Conservation (phyloP, 2,888 invertebrate genomes). For the Caenorhabditis sinica region DNA sequence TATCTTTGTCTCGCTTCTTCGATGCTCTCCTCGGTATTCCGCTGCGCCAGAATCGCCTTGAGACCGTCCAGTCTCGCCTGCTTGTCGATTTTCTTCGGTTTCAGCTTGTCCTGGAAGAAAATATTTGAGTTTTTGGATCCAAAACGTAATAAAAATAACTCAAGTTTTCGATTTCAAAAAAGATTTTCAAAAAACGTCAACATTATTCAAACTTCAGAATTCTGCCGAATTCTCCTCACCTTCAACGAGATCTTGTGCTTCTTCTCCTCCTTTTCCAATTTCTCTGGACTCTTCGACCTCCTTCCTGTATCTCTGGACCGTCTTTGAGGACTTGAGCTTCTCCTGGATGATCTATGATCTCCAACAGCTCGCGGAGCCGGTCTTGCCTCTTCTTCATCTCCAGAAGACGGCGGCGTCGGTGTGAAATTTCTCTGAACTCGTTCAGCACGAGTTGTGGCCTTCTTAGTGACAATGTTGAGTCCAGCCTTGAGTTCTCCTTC, state of each 20-base stretch:
- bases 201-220: no score
- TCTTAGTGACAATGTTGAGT: constrained; percentile 65
- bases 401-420: constrained; percentile 71
- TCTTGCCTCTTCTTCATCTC: constrained; percentile 66
- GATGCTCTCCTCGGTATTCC: constrained; percentile 73
- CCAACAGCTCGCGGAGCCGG: constrained; percentile 6
- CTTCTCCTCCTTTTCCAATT: constrained; percentile 38
- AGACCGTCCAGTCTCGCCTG: constrained; percentile 63
- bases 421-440: constrained; percentile 71
- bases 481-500: constrained; percentile 75
- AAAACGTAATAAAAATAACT: no score
- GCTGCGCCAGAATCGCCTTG: constrained; percentile 72
- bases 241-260: constrained; percentile 30
- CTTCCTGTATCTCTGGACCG: constrained; percentile 26
- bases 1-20: constrained; percentile 68
- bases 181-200: no score
- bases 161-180: no score
- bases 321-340: constrained; percentile 28
- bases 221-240: no score
- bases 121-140: no score
- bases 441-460: constrained; percentile 67
- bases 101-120: constrained; percentile 44
- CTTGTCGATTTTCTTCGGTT: constrained; percentile 63
- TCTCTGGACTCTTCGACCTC: background rate
- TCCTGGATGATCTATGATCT: constrained; percentile 27